phyloP scores from a whole-genome alignment of 2,888 invertebrate species.

The Eupithecia pulchellata region DNA sequence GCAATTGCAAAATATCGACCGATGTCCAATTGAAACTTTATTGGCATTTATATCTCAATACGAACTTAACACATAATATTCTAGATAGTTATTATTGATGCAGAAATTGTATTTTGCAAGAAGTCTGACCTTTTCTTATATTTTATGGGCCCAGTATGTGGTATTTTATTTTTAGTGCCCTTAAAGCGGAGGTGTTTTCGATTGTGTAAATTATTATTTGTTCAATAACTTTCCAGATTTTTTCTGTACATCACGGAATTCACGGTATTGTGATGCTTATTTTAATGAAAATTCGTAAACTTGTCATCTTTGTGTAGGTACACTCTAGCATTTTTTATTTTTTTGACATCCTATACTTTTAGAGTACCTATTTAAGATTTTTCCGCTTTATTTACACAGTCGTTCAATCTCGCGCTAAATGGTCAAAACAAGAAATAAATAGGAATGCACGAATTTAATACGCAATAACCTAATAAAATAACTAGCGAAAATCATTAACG shows the following conservation, averaged over 20 bases:
- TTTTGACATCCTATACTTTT: no score
- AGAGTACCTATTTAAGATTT: no score
- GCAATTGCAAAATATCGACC: not conserved
- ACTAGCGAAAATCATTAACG: not conserved
- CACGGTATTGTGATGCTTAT: not conserved
- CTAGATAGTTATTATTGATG: slow-evolving; percentile 23
- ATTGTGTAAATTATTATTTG: slow-evolving; percentile 7
- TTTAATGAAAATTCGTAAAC: not conserved
- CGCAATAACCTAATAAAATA: not conserved
- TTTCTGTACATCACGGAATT: not conserved
- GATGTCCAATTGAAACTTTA: not conserved
- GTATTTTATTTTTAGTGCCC: slow-evolving; percentile 49
- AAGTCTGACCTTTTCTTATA: slow-evolving; percentile 57
- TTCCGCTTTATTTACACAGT: no score
- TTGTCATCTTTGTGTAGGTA: not conserved
- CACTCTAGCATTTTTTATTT: no score
- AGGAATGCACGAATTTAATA: not conserved
- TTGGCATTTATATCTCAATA: slow-evolving; percentile 14
- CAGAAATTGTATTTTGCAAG: slow-evolving; percentile 37
- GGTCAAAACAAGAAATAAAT: not conserved
- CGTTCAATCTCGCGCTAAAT: no score
- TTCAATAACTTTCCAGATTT: not conserved
- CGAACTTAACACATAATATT: slow-evolving; percentile 11
- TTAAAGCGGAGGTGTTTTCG: slow-evolving; percentile 16
- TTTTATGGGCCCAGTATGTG: slow-evolving; percentile 63